Percentiles rank a stretch among this genome's conserved stretches.
Conservation (phyloP, 2,797 vertebrate species). For the Enteromius treurensis region DNA sequence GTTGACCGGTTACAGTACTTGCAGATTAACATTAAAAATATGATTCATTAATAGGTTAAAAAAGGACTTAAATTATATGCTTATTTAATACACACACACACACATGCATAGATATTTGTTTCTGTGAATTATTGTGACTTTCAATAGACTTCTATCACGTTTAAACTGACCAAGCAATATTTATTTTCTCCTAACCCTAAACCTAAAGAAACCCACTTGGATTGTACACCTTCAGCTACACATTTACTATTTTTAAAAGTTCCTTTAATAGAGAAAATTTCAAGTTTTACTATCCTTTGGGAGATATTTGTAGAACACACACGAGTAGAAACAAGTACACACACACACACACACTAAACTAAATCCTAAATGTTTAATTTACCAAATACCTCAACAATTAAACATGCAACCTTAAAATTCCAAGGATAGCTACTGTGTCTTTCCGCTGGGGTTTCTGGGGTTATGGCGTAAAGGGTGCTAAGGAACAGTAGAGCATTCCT, state of each 20-base stretch:
- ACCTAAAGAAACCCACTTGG: too few species aligned
- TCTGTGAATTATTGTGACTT: too few species aligned
- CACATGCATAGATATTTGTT: too few species aligned
- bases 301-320: too few species aligned
- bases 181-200: too few species aligned
- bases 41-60: not conserved
- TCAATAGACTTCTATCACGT: too few species aligned
- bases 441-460: not conserved
- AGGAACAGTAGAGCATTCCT: slow-evolving; percentile 27
- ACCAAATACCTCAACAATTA: not conserved
- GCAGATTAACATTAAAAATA: not conserved
- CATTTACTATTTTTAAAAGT: not conserved
- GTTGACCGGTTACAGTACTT: not conserved
- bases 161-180: too few species aligned
- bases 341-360: not conserved
- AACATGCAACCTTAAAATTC: not conserved
- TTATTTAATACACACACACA: not conserved
- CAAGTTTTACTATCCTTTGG: too few species aligned
- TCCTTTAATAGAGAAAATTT: too few species aligned
- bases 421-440: not conserved
- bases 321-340: too few species aligned
- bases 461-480: slow-evolving; percentile 7
- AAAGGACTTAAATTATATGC: not conserved
- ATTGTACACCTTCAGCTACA: not conserved
- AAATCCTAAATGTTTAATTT: not conserved